Conservation (phyloP, 1,140 invertebrate genomes). For the Lepeophtheirus salmonis region DNA sequence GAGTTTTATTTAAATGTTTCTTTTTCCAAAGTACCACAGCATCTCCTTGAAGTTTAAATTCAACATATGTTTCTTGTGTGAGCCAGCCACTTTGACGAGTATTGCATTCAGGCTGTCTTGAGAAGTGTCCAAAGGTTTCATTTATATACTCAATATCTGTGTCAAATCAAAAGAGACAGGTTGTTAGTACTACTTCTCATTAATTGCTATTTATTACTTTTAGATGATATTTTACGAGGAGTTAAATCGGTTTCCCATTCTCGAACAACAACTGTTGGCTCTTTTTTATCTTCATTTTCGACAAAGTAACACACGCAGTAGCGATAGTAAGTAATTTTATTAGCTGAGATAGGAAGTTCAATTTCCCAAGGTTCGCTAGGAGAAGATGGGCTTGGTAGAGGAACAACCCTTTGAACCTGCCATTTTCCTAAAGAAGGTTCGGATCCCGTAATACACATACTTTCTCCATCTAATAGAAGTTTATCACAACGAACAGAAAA, state of each 20-base stretch:
- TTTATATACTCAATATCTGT: background rate
- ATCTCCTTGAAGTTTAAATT: conserved; percentile 57
- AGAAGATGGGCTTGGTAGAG: background rate
- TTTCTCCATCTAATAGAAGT: background rate
- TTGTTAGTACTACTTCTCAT: too few species aligned
- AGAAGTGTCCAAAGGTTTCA: background rate
- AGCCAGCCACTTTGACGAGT: conserved; percentile 55
- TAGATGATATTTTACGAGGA: conserved; percentile 38
- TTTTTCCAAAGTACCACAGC: conserved; percentile 63
- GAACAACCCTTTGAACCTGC: background rate
- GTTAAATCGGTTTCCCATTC: conserved; percentile 62
- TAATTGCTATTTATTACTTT: conserved; percentile 26
- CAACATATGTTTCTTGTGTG: conserved; percentile 59
- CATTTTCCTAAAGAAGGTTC: background rate
- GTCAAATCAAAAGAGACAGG: background rate
- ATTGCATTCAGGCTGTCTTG: background rate
- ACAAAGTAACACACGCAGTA: conserved; percentile 48
- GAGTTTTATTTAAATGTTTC: conserved; percentile 44
- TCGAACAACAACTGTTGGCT: conserved; percentile 39
- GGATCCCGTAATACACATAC: background rate
- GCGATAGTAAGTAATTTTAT: conserved; percentile 37
- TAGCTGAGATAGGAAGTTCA: background rate
- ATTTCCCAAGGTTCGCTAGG: background rate
- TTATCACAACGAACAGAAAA: background rate
- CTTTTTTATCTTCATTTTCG: conserved; percentile 27